A percentile compares a stretch with the other conserved stretches of the same genome.
Evolutionary conservation across 1,140 invertebrate genomes (phyloP).

Genomic region (Drosophila punjabiensis): DNA sequence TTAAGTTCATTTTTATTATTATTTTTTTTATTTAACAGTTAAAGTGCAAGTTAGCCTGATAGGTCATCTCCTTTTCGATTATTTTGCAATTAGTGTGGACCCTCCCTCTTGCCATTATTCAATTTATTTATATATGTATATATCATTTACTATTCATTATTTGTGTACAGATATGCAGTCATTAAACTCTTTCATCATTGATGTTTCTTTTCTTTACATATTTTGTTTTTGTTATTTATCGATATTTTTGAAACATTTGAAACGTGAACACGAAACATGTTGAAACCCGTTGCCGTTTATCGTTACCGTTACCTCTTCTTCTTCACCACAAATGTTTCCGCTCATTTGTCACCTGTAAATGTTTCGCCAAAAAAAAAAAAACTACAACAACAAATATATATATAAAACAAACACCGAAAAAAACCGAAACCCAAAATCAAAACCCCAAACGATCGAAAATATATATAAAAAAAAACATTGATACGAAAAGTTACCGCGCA

Average conservation of each 20-base stretch:
- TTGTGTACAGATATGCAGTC: conserved; percentile 23
- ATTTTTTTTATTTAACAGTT: not conserved
- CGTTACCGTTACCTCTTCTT: conserved; percentile 36
- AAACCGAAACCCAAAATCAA: conserved; percentile 16
- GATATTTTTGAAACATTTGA: conserved; percentile 48
- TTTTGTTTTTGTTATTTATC: conserved; percentile 57
- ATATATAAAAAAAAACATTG: conserved; percentile 12
- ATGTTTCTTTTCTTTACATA: conserved; percentile 54
- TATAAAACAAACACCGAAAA: conserved; percentile 31
- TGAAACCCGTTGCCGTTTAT: conserved; percentile 39
- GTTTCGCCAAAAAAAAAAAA: conserved; percentile 52
- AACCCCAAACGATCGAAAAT: conserved; percentile 30
- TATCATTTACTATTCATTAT: conserved; percentile 27
- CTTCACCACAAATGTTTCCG: conserved; percentile 40
- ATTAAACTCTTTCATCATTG: conserved; percentile 45
- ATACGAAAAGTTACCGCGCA: conserved; percentile 58
- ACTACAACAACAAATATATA: not conserved
- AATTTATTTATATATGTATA: not conserved
- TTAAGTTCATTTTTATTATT: not conserved
- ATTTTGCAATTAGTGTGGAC: not conserved
- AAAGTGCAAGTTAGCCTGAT: not conserved
- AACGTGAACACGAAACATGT: conserved; percentile 45
- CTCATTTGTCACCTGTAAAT: conserved; percentile 68
- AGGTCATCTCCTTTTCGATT: not conserved
- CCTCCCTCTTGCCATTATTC: not conserved